Conservation (phyloP, 2,113 vertebrate species). For the Pterocles gutturalis region DNA sequence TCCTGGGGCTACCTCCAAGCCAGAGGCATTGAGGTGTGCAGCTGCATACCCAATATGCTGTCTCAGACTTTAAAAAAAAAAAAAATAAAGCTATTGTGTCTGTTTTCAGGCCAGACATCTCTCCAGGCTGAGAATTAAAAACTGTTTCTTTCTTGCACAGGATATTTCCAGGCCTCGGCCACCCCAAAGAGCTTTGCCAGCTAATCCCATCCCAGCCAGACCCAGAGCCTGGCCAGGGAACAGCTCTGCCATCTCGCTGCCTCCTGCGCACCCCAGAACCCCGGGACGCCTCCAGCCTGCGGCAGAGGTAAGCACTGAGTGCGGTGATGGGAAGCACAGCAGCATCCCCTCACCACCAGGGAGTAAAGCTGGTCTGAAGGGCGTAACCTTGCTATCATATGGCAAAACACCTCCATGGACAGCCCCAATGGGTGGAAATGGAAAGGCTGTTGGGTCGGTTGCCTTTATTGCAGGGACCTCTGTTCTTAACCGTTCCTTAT, state of each 20-base stretch:
- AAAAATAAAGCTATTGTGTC: not conserved
- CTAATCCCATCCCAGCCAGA: slow-evolving; percentile 68
- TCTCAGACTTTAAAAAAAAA: not conserved
- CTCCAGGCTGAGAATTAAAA: not conserved
- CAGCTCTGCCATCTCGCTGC: not conserved
- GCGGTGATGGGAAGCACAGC: not conserved
- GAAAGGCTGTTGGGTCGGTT: not conserved
- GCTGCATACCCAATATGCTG: not conserved
- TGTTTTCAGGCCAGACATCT: not conserved
- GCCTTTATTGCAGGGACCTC: not conserved
- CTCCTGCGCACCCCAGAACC: not conserved
- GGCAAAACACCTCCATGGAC: not conserved
- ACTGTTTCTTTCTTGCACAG: slow-evolving; percentile 22
- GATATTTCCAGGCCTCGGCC: slow-evolving; percentile 72
- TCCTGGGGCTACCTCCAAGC: not conserved
- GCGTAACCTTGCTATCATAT: not conserved
- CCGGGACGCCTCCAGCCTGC: not conserved
- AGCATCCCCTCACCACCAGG: fast-evolving
- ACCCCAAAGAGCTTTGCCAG: slow-evolving; percentile 80
- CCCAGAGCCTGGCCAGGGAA: slow-evolving; percentile 3
- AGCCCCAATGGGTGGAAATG: fast-evolving
- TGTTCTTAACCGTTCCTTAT: not conserved
- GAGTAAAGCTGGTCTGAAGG: not conserved
- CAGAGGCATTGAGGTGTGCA: not conserved
- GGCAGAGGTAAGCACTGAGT: not conserved